Base-by-base conservation (phyloP, 2,113 vertebrate genomes). In the Semicossyphus pulcher region DNA sequence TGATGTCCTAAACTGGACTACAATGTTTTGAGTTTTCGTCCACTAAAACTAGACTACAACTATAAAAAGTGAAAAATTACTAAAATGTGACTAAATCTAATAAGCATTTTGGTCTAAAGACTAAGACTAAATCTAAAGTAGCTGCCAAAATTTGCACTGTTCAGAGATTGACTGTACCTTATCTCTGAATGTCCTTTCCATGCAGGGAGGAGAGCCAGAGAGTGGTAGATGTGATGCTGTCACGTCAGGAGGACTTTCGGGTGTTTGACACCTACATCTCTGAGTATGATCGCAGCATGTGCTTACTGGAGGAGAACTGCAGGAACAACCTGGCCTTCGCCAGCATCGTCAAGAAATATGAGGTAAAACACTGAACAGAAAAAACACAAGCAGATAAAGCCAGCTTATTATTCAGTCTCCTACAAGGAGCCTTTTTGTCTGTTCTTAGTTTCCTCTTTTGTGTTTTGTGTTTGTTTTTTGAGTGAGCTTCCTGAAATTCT, bases 251-350 rank as follows among this genome's bases (percentile, higher is more conserved):
- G 37, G 94, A 91, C 51, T 95, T 99, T 41, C 75, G 85, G n/a
- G 92, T 96, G 79, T 98, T 98, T 34, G 93, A 93, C 16, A 76
- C 93, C 42, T 97, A 96, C 70, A 96, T 99, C 86, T 91, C 89
- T 2, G 92, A 96, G 78, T 99, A 97, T 53, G 97, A 99, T 74
- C 95, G 89, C 84, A 96, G 92, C 92, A 94, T 96, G 92, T 93
- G 93, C 61, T 73, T 97, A 76, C 94, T 99, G 39, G 92, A 96
- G 69, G 94, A 97, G 84, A 94, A 72, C 83, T 95, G 94, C 78
- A 92, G 93, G 77, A 94, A 86, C 56, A 93, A 77, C 63, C 90
- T 91, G 0, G 87, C 84, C 39, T 92, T 99, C 77, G 87, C 94
- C 34, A 72, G 88, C 44, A 60, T 93, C 6, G 85, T 97, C 81